phyloP scores from a whole-genome alignment of 2,888 invertebrate genomes.

The Ganaspis brasiliensis region DNA sequence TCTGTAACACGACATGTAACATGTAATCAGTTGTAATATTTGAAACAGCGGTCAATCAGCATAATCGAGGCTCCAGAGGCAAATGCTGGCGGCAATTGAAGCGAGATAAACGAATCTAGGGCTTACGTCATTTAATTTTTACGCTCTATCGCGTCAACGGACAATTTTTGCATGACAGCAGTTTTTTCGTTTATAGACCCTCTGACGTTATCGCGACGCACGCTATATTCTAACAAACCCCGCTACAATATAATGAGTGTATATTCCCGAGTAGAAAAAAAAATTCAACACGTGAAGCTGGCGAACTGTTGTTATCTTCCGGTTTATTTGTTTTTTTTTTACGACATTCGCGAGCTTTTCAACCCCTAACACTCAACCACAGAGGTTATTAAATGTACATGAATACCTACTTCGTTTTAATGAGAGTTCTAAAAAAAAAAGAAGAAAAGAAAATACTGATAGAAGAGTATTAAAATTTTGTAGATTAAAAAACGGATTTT shows the following conservation, averaged over 20 bases:
- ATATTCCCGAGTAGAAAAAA: background rate
- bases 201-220: constrained; percentile 54
- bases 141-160: constrained; percentile 57
- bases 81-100: constrained; percentile 36
- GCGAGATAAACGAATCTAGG: constrained; percentile 42
- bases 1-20: constrained; percentile 32
- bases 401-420: background rate
- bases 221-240: background rate
- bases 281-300: background rate
- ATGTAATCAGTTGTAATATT: constrained; percentile 31
- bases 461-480: no score
- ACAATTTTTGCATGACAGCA: constrained; percentile 56
- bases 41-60: constrained; percentile 38
- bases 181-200: constrained; percentile 58
- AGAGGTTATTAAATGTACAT: constrained; percentile 19
- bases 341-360: background rate
- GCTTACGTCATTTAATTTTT: constrained; percentile 51
- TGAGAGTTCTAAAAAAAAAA: background rate
- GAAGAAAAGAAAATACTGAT: background rate
- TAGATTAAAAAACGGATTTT: no score
- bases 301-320: background rate
- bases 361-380: background rate
- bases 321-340: background rate
- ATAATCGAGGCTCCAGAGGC: constrained; percentile 34
- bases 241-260: constrained; percentile 7